Evolutionary conservation across 2,797 vertebrate species (phyloP).

Genomic region (Pampus argenteus): DNA sequence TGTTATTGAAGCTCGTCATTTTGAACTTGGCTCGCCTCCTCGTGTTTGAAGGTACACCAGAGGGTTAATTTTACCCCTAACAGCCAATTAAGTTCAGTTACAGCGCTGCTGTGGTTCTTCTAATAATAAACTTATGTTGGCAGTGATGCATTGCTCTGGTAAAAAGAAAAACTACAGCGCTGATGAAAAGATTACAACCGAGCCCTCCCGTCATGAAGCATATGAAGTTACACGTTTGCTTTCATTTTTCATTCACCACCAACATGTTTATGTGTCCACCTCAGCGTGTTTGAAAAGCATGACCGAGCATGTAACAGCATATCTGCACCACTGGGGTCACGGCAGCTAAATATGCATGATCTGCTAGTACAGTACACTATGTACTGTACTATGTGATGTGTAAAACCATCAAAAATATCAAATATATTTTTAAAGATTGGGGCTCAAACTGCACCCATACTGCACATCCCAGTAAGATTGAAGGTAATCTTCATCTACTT

Average conservation of each 20-base stretch:
- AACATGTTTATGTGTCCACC: not conserved
- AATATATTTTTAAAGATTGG: no score
- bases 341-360: not conserved
- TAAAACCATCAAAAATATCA: not conserved
- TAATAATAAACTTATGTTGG: conserved; percentile 32
- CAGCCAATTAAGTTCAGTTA: conserved; percentile 43
- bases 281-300: conserved; percentile 12
- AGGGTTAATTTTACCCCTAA: conserved; percentile 35
- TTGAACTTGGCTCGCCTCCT: not conserved
- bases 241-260: not conserved
- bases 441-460: not conserved
- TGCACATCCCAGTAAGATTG: not conserved
- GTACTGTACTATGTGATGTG: not conserved
- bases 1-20: conserved; percentile 12
- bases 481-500: not conserved
- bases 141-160: conserved; percentile 12
- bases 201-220: not conserved
- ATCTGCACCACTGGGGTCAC: not conserved
- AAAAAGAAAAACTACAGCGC: not conserved
- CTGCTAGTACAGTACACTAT: not conserved
- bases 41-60: conserved; percentile 26
- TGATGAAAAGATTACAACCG: conserved; percentile 15
- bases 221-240: not conserved
- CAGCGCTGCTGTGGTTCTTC: conserved; percentile 28
- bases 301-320: conserved; percentile 1